Conservation (phyloP, 23 tunicate species). For the Botrylloides violaceus region DNA sequence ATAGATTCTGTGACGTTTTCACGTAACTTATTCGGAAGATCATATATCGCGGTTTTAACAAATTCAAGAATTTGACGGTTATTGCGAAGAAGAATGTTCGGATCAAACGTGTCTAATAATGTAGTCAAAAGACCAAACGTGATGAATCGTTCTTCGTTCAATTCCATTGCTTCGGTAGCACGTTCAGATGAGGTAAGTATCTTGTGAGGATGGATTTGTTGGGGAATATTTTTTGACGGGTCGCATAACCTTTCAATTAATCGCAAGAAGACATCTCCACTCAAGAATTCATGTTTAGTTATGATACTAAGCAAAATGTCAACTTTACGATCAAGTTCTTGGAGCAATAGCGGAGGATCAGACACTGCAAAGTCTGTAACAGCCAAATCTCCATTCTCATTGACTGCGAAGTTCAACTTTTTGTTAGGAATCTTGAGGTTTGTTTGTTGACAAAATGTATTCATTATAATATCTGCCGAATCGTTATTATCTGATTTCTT, state of each 20-base stretch:
- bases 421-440: background rate
- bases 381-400: conserved; percentile 1
- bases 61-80: conserved; percentile 24
- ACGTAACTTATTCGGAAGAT: background rate
- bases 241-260: conserved; percentile 6
- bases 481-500: background rate
- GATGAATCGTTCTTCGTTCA: conserved; percentile 32
- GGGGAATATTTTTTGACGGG: conserved; percentile 8
- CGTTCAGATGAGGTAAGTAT: conserved; percentile 27
- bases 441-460: background rate
- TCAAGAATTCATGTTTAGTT: background rate
- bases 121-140: conserved; percentile 38
- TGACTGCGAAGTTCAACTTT: background rate
- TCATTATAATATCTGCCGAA: conserved; percentile 4
- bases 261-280: conserved; percentile 2
- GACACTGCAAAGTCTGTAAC: no score
- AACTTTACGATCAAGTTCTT: conserved; percentile 8
- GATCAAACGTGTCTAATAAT: conserved; percentile 33
- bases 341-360: conserved; percentile 10
- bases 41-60: conserved; percentile 11
- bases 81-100: conserved; percentile 24
- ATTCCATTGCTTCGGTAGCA: conserved; percentile 22
- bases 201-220: background rate
- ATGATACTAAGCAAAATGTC: conserved; percentile 1
- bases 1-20: background rate